phyloP scores from a whole-genome alignment of 2,888 invertebrate genomes.

The Hirtodrosophila histrioides region DNA sequence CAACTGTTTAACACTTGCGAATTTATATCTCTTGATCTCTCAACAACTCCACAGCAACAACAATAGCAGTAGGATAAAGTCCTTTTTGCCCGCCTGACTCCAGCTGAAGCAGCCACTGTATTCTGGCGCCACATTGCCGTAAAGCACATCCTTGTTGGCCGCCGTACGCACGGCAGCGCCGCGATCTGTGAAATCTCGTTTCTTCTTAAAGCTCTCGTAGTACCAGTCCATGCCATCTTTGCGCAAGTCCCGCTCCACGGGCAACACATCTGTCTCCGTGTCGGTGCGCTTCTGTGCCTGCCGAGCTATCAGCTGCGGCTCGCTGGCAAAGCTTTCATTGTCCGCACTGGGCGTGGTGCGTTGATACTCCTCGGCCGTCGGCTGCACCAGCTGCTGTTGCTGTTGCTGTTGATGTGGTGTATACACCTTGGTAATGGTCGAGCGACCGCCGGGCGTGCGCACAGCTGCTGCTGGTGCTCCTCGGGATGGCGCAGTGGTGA shows the following conservation, averaged over 20 bases:
- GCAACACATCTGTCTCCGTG: constrained; percentile 67
- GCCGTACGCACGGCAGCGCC: constrained; percentile 35
- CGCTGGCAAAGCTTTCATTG: constrained; percentile 56
- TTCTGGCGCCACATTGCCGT: constrained; percentile 24
- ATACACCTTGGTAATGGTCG: constrained; percentile 87
- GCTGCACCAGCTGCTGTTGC: constrained; percentile 73
- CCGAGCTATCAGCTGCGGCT: constrained; percentile 54
- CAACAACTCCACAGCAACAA: constrained; percentile 46
- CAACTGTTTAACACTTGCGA: constrained; percentile 50
- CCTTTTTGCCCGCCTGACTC: constrained; percentile 18
- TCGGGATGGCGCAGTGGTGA: constrained; percentile 26
- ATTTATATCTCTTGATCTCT: neutral
- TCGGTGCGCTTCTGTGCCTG: constrained; percentile 74
- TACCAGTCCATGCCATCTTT: constrained; percentile 91
- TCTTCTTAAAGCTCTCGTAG: constrained; percentile 89
- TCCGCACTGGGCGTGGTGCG: constrained; percentile 79
- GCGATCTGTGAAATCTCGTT: constrained; percentile 59
- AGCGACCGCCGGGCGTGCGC: constrained; percentile 84
- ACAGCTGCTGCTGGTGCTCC: constrained; percentile 17
- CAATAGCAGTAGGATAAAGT: constrained; percentile 31
- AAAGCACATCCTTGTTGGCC: constrained; percentile 42
- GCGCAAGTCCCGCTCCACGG: constrained; percentile 83
- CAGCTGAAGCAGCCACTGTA: constrained; percentile 18
- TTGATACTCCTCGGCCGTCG: constrained; percentile 83
- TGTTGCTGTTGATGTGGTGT: constrained; percentile 79